A percentile compares a stretch with the other conserved stretches of the same genome.
Evolutionary conservation across 1,140 invertebrate genomes (phyloP).

Genomic region (Harpegnathos saltator): DNA sequence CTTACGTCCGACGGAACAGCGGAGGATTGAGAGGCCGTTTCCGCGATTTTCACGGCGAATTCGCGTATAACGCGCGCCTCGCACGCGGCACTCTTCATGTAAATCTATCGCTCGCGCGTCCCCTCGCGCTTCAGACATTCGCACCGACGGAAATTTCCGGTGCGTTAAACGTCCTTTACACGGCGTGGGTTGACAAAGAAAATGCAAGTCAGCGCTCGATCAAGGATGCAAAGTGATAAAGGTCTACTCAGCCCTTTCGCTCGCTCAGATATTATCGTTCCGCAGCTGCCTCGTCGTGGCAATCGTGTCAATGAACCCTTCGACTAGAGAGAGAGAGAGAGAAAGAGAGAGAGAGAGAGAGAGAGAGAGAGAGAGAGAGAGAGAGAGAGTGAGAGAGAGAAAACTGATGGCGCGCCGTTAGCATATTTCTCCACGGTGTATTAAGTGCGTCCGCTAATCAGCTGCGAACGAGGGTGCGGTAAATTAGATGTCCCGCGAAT

Average conservation of each 20-base stretch:
- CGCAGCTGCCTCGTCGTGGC: conserved; percentile 10
- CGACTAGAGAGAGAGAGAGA: too few relatives aligned
- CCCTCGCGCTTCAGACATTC: conserved; percentile 9
- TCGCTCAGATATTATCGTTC: conserved; percentile 35
- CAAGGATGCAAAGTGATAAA: conserved; percentile 51
- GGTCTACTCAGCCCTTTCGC: conserved; percentile 21
- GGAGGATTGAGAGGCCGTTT: not conserved
- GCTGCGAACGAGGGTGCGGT: conserved; percentile 9
- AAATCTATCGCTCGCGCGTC: conserved; percentile 28
- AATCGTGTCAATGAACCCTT: conserved; percentile 12
- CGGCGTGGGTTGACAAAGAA: conserved; percentile 33
- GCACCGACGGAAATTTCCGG: conserved; percentile 29
- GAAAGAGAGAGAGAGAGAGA: too few relatives aligned
- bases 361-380: too few relatives aligned
- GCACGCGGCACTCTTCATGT: not conserved
- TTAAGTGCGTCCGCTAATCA: conserved; percentile 34
- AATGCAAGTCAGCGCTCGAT: conserved; percentile 46
- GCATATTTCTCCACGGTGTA: conserved; percentile 21
- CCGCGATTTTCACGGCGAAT: conserved; percentile 1
- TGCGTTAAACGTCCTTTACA: conserved; percentile 28
- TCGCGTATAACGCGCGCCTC: not conserved
- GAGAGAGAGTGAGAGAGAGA: too few relatives aligned
- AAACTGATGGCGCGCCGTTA: conserved; percentile 26
- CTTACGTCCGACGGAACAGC: not conserved
- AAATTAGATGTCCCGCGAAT: conserved; percentile 30